Evolutionary conservation across 2,113 vertebrate species (phyloP).

Genomic region (Lepisosteus osseus): DNA sequence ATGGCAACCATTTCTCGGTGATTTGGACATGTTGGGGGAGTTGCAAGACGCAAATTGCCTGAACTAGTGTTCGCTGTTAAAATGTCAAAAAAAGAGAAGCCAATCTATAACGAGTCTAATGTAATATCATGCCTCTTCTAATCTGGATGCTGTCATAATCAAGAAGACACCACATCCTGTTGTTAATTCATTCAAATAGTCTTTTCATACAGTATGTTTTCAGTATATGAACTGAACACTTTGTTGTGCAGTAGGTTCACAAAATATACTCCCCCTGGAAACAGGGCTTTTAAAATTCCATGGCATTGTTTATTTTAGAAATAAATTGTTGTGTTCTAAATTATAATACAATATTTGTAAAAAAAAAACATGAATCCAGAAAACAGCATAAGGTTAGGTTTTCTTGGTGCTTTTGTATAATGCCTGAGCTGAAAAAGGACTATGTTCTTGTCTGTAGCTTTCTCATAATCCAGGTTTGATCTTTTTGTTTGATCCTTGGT

Average conservation of each 20-base stretch:
- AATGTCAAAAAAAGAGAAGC: no score
- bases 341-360: slow-evolving; percentile 46
- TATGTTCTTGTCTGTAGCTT: slow-evolving; percentile 65
- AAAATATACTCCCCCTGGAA: no score
- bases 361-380: slow-evolving; percentile 42
- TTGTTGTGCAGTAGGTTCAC: no score
- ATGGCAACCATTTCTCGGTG: slow-evolving; percentile 48
- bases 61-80: background rate
- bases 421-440: slow-evolving; percentile 43
- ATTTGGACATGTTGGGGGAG: background rate
- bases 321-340: slow-evolving; percentile 57
- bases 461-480: slow-evolving; percentile 71
- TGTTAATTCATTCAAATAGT: no score
- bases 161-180: no score
- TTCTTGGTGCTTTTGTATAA: slow-evolving; percentile 31
- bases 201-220: no score
- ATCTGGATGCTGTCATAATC: no score
- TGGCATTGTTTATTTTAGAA: slow-evolving; percentile 8
- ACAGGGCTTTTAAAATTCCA: no score
- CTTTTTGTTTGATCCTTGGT: slow-evolving; percentile 70
- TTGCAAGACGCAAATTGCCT: background rate
- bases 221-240: no score
- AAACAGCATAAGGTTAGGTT: slow-evolving; percentile 55
- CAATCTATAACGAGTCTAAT: no score
- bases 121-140: no score